Base-by-base conservation (phyloP, 2,888 invertebrate species). In the Isotomurus palustris region DNA sequence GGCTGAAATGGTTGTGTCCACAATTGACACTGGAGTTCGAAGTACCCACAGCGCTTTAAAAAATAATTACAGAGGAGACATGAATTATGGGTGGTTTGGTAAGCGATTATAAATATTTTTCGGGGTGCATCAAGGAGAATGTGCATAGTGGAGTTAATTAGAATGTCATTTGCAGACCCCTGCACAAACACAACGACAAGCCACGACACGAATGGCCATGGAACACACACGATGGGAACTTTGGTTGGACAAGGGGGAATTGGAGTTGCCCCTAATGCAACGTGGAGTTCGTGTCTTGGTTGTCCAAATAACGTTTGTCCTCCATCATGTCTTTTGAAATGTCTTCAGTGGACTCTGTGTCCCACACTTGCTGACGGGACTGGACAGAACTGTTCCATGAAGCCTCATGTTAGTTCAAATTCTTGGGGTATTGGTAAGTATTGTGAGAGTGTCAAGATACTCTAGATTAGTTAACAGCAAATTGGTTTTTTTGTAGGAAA, bases 141-240 rank as follows among this genome's bases (percentile, higher is more conserved):
- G 5, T 17, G 14, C 19, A 17, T 38, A 17, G 5, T 5, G 14
- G 5, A 8, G n/a, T n/a, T n/a, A n/a, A n/a, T n/a, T n/a, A n/a
- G n/a, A n/a, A n/a, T n/a, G n/a, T n/a, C n/a, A n/a, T n/a, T n/a
- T n/a, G n/a, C 51, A 19, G 62, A 60, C 35, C 63, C 63, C 28
- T 60, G 60, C 32, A 27, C 21, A 22, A 41, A 28, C 17, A 29
- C 41, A 25, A 28, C 24, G 1, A n/a, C 17, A n/a, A 53, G 51
- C 21, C 32, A 25, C 21, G 60, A 60, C 27, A n/a, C 17, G n/a
- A 41, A 53, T 25, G 60, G 56, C n/a, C 56, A 56, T 25, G 60
- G 38, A 32, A 56, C 63, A n/a, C 63, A 64, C 56, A 47, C 41
- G 4, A 60, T 56, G 58, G 60, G 60, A 44, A 50, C 55, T 2